Evolutionary conservation across 1,140 invertebrate genomes (phyloP), one percentile per base, ranked within the genome.

Genomic region (Heliconius hermathena): DNA sequence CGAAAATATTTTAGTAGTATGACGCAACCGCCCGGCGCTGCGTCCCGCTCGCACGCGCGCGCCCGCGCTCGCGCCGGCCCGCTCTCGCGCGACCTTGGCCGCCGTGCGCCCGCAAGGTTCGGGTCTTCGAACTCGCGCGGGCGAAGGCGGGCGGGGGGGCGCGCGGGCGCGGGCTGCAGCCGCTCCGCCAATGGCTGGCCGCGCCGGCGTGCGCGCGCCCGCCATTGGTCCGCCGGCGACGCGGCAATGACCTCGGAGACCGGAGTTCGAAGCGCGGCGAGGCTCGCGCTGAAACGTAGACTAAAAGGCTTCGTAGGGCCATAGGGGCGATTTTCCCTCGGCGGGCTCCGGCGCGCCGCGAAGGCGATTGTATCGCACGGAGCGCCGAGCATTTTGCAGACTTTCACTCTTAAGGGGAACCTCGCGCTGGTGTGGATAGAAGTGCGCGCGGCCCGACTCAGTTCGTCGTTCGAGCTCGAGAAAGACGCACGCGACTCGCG

Each of bases 211-310:
- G 85, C 83, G 87, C 92, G 88, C 88, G 87, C 84, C 86, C 86
- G 85, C 83, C 80, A 94, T 95, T 95, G 93, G 94, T 90, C 86
- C 88, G 84, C 74, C 73, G 85, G 74, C 86, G 81, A 90, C 93
- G 93, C 94, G 94, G 94, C 94, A 95, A 95, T 95, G 94, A 95
- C 94, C 94, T 95, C 94, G 93, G 90, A 88, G 91, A 93, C 90
- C 93, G 91, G 92, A 93, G 91, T 93, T 94, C 92, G 92, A 93
- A 94, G 91, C 93, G 94, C 94, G 90, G 88, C 90, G 94, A 95
- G 93, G 89, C 89, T 91, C 90, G 89, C 86, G 88, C 76, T 83
- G 85, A 89, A 89, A 85, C 87, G 85, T 84, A 91, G 86, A 89
- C 86, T 83, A 88, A 88, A 90, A 87, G 89, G 88, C 89, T 92